Conservation (phyloP, 2,888 invertebrate species). For the Acrobeloides nanus region DNA sequence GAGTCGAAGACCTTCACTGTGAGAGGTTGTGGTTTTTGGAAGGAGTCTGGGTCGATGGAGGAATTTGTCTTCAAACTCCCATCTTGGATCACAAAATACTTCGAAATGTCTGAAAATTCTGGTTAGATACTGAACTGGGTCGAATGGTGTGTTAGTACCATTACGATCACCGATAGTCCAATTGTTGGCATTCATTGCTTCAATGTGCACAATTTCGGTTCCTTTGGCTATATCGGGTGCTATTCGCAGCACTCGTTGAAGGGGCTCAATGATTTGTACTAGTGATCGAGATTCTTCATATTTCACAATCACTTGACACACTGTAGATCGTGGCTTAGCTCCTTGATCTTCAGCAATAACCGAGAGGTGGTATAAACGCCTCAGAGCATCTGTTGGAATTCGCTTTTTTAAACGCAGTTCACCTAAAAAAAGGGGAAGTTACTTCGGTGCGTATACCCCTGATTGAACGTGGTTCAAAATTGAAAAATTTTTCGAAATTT, state of each 20-base stretch:
- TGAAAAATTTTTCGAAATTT: no score
- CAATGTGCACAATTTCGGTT: slow-evolving; percentile 17
- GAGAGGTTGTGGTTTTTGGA: slow-evolving; percentile 16
- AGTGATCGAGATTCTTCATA: slow-evolving; percentile 14
- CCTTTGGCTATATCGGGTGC: slow-evolving; percentile 13
- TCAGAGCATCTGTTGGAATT: slow-evolving; percentile 1
- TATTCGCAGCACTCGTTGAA: slow-evolving; percentile 15
- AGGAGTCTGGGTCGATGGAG: slow-evolving; percentile 9
- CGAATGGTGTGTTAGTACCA: no score
- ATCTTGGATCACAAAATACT: slow-evolving; percentile 16
- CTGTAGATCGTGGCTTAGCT: slow-evolving; percentile 59
- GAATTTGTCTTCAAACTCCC: slow-evolving; percentile 8
- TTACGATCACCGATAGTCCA: slow-evolving; percentile 22
- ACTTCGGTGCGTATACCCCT: not conserved
- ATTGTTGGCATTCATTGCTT: slow-evolving; percentile 25
- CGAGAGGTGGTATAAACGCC: slow-evolving; percentile 69
- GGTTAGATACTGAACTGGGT: no score
- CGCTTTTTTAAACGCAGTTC: slow-evolving; percentile 43
- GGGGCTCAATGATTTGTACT: slow-evolving; percentile 19
- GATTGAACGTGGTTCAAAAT: no score
- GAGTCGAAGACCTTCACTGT: slow-evolving; percentile 17
- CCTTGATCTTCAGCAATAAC: slow-evolving; percentile 85
- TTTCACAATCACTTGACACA: slow-evolving; percentile 66
- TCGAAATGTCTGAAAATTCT: slow-evolving; percentile 17
- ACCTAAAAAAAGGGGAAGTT: slow-evolving; percentile 18